These are phyloP conservation scores for Pocillopora meandrina DNA, from an alignment of 92 coral and sea anemone genomes.

Conservation along the genomic window DNA sequence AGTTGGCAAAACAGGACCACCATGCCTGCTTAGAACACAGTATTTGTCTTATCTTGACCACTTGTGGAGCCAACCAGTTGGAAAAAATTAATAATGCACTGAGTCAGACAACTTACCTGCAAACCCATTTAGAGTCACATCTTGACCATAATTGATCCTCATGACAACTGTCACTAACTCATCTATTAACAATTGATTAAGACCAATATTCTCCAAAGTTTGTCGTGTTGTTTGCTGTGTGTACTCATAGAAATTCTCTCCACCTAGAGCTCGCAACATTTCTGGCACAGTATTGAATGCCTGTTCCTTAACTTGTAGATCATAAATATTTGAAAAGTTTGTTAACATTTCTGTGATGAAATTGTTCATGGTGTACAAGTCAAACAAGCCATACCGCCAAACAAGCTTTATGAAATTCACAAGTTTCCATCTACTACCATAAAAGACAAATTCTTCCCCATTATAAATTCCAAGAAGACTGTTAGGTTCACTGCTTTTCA, in stretches of 20 bases:
- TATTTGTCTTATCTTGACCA: no score
- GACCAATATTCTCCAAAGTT: constrained; percentile 68
- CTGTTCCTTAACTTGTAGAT: constrained; percentile 67
- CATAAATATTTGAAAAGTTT: constrained; percentile 76
- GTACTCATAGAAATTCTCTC: constrained; percentile 70
- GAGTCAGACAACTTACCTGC: constrained; percentile 66
- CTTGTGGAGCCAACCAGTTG: no score
- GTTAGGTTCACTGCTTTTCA: constrained; percentile 58
- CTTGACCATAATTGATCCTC: constrained; percentile 97
- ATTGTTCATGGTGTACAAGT: constrained; percentile 76
- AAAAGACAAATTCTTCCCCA: constrained; percentile 78
- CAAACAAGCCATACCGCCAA: constrained; percentile 91
- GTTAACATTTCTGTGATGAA: constrained; percentile 69
- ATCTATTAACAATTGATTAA: constrained; percentile 76
- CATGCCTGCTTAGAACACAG: no score
- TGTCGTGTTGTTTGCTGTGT: constrained; percentile 67
- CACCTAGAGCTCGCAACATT: constrained; percentile 83
- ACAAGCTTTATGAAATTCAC: constrained; percentile 77
- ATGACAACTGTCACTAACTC: constrained; percentile 92
- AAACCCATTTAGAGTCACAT: constrained; percentile 89
- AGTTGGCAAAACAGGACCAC: no score
- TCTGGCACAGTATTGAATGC: constrained; percentile 74
- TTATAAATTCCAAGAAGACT: constrained; percentile 82
- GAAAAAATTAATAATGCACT: no score
- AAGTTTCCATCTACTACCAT: constrained; percentile 84